Percentiles rank a stretch among this genome's conserved stretches.
Evolutionary conservation across 2,113 vertebrate genomes (phyloP).

Genomic region (Cichladusa arquata): DNA sequence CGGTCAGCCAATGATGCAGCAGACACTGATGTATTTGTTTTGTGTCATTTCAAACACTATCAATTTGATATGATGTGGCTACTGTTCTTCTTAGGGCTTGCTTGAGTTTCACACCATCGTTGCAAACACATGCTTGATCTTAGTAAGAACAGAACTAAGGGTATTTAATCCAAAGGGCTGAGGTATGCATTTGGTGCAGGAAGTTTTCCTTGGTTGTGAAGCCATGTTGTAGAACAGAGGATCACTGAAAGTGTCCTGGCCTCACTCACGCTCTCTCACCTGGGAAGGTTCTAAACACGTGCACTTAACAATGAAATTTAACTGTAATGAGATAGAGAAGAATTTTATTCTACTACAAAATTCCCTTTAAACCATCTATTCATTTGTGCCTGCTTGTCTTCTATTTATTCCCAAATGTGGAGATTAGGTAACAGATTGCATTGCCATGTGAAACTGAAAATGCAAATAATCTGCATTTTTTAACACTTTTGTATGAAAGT

Average conservation of each 20-base stretch:
- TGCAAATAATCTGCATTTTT: slow-evolving; percentile 16
- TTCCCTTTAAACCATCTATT: not conserved
- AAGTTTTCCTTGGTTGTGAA: not conserved
- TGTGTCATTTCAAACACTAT: not conserved
- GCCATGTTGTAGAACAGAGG: not conserved
- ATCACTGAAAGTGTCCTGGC: not conserved
- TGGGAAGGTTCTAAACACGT: not conserved
- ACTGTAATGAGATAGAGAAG: not conserved
- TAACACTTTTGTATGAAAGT: not conserved
- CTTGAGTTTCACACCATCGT: not conserved
- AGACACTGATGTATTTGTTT: not conserved
- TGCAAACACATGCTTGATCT: not conserved
- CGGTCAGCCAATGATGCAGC: rapidly evolving
- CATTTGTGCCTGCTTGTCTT: not conserved
- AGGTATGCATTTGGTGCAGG: not conserved
- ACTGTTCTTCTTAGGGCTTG: not conserved
- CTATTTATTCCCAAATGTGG: not conserved
- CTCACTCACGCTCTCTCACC: not conserved
- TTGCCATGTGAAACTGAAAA: not conserved
- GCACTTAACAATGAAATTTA: not conserved
- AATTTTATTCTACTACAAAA: not conserved
- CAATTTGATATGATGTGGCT: not conserved
- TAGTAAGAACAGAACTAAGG: not conserved
- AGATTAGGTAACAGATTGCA: not conserved
- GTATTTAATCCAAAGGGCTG: not conserved